A percentile compares a stretch with the other conserved stretches of the same genome.
phyloP scores from a whole-genome alignment of 2,113 vertebrate genomes.

The Sclerurus mexicanus region DNA sequence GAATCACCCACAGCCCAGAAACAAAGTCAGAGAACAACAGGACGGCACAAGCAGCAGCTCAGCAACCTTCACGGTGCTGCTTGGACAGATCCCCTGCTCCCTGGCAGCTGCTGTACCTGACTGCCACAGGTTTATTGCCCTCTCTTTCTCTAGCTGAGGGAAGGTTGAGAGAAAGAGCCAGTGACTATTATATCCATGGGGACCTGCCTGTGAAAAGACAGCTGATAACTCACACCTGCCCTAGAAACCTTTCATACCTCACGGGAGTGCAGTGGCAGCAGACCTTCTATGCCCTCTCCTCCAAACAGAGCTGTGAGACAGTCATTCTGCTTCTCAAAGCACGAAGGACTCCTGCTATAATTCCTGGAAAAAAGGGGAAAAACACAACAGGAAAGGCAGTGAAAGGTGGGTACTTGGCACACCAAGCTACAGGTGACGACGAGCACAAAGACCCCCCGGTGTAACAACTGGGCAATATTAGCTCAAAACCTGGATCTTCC shows the following conservation, averaged over 20 bases:
- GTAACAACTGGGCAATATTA: neutral
- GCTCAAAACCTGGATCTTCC: neutral
- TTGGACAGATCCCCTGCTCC: neutral
- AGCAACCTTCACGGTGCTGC: neutral
- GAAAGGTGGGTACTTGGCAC: neutral
- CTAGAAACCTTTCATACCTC: neutral
- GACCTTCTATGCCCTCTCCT: neutral
- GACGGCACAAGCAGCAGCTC: neutral
- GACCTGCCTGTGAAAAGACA: neutral
- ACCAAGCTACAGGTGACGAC: neutral
- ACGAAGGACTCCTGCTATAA: neutral
- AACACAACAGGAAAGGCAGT: neutral
- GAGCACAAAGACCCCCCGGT: neutral
- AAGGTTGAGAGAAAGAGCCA: neutral
- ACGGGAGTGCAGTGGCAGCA: neutral
- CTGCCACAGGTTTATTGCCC: neutral
- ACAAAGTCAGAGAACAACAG: rapidly evolving
- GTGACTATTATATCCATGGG: neutral
- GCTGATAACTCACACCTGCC: neutral
- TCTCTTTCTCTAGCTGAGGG: neutral
- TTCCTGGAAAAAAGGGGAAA: neutral
- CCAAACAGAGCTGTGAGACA: neutral
- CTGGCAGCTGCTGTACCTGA: rapidly evolving
- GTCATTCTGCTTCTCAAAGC: conserved; percentile 6
- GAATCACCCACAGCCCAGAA: neutral